These are phyloP conservation scores for Drosophila pachea DNA, from an alignment of 1,140 invertebrate species.

Conservation along the genomic window DNA sequence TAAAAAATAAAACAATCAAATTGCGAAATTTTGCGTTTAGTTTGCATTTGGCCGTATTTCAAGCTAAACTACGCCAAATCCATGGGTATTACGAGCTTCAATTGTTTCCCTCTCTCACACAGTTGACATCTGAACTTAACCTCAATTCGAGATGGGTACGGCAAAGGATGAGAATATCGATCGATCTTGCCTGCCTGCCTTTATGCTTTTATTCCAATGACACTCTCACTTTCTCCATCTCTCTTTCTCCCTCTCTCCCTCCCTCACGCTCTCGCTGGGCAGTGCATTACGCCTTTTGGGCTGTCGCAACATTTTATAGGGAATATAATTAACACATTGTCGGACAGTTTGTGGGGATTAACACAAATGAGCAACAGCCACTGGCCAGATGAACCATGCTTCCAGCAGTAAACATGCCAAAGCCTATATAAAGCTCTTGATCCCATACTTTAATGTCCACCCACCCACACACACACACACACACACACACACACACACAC, in stretches of 20 bases:
- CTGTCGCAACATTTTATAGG: conserved; percentile 4
- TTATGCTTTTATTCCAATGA: too few relatives aligned
- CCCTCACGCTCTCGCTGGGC: not conserved
- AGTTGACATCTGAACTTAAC: not conserved
- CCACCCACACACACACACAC: not conserved
- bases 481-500: not conserved
- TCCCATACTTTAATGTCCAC: conserved; percentile 14
- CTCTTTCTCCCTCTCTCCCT: not conserved
- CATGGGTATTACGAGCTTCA: not conserved
- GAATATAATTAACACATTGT: conserved; percentile 41
- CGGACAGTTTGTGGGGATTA: conserved; percentile 24
- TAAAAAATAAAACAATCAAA: conserved; percentile 51
- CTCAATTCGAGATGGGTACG: not conserved
- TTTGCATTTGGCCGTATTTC: conserved; percentile 6
- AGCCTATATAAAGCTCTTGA: conserved; percentile 24
- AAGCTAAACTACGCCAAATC: conserved; percentile 26
- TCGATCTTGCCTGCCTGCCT: too few relatives aligned
- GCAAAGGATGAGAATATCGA: too few relatives aligned
- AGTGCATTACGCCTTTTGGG: not conserved
- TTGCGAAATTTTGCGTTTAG: conserved; percentile 24
- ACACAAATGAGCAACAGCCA: conserved; percentile 17
- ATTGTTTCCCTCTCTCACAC: not conserved
- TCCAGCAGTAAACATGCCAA: conserved; percentile 14
- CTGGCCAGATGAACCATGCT: conserved; percentile 6
- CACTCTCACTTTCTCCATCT: not conserved